Percentiles rank a stretch among this genome's conserved stretches.
Conservation (phyloP, 2,888 invertebrate species). For the Spilosoma lubricipeda region DNA sequence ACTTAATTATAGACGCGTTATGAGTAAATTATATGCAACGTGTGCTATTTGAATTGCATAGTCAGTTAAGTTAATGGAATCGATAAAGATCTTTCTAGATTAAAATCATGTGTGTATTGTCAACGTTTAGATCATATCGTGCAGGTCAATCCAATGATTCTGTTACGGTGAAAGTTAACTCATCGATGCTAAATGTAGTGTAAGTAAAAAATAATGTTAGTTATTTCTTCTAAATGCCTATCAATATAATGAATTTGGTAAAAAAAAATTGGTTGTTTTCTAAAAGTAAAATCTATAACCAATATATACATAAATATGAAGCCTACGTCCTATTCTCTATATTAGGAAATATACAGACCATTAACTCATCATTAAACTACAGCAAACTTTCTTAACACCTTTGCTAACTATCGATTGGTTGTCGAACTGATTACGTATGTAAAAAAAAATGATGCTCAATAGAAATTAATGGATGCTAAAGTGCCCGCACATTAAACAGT, state of each 20-base stretch:
- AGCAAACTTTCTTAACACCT: background rate
- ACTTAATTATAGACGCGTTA: slow-evolving; percentile 63
- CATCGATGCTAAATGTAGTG: background rate
- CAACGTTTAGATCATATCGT: slow-evolving; percentile 40
- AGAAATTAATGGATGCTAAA: background rate
- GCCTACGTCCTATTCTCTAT: no score
- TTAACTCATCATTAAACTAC: background rate
- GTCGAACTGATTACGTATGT: background rate
- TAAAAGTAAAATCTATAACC: no score
- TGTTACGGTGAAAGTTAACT: slow-evolving; percentile 31
- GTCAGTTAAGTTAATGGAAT: slow-evolving; percentile 59
- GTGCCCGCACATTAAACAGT: background rate
- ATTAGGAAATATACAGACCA: background rate
- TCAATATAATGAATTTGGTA: slow-evolving; percentile 2
- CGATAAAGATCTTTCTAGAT: slow-evolving; percentile 65
- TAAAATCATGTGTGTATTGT: slow-evolving; percentile 40
- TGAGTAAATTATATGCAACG: slow-evolving; percentile 60
- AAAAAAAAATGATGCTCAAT: background rate
- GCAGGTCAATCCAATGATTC: slow-evolving; percentile 25
- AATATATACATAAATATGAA: no score
- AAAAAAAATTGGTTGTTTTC: background rate
- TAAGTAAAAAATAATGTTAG: slow-evolving; percentile 15
- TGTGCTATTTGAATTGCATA: slow-evolving; percentile 56
- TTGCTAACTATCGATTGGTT: background rate
- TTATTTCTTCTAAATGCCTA: slow-evolving; percentile 6